phyloP scores from a whole-genome alignment of 2,797 vertebrate species.

The Discoglossus pictus region DNA sequence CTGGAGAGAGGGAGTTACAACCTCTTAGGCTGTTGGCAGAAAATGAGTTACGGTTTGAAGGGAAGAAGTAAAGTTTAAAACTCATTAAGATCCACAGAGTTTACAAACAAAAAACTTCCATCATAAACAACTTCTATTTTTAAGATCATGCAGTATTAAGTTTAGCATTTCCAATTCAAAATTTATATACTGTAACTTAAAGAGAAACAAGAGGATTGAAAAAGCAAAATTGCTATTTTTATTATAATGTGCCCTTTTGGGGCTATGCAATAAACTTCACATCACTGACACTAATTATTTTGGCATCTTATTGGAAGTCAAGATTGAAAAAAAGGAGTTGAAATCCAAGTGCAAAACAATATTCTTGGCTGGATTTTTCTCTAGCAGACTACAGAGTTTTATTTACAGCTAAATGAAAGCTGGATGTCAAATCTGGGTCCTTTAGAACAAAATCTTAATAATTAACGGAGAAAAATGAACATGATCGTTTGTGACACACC shows the following conservation, averaged over 20 bases:
- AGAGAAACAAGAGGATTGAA: conserved; percentile 55
- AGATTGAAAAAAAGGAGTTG: conserved; percentile 58
- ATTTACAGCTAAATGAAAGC: conserved; percentile 84
- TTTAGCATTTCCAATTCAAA: conserved; percentile 60
- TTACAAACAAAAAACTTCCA: conserved; percentile 59
- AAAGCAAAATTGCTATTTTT: conserved; percentile 64
- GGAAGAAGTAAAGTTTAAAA: conserved; percentile 58
- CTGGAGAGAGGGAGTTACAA: no score
- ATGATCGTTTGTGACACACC: conserved; percentile 99
- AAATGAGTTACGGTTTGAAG: conserved; percentile 60
- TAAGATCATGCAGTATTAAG: conserved; percentile 60
- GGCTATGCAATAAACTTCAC: conserved; percentile 58
- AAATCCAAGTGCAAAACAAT: conserved; percentile 61
- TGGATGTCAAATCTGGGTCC: conserved; percentile 89
- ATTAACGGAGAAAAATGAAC: conserved; percentile 99
- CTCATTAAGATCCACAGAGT: conserved; percentile 70
- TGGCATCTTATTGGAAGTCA: conserved; percentile 68
- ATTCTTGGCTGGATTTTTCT: conserved; percentile 74
- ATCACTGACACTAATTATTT: conserved; percentile 69
- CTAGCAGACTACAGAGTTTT: conserved; percentile 71
- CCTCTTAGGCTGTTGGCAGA: conserved; percentile 51
- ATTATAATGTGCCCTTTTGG: conserved; percentile 63
- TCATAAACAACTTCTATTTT: conserved; percentile 62
- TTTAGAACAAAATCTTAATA: conserved; percentile 98
- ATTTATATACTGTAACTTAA: conserved; percentile 62